A percentile compares a stretch with the other conserved stretches of the same genome.
phyloP scores from a whole-genome alignment of 2,888 invertebrate genomes.

The Xylota segnis region DNA sequence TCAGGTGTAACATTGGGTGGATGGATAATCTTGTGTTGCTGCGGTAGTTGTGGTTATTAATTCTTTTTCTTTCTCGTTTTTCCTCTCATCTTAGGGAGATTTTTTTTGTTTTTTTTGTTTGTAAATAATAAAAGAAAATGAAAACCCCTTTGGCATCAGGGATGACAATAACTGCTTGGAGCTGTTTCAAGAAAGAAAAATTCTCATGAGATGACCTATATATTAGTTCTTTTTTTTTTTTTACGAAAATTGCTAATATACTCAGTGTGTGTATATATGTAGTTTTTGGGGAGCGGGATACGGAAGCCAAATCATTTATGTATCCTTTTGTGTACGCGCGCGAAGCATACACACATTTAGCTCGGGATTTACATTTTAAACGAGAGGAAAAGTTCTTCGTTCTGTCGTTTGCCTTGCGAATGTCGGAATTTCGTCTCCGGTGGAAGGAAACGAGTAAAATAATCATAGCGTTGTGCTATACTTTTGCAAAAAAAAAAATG shows the following conservation, averaged over 20 bases:
- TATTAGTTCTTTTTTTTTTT: background rate
- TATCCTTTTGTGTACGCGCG: conserved; percentile 13
- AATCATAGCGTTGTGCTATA: background rate
- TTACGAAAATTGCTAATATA: conserved; percentile 3
- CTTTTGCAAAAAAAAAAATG: background rate
- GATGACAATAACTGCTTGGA: background rate
- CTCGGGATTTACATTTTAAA: conserved; percentile 14
- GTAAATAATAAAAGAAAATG: background rate
- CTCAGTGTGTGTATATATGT: background rate
- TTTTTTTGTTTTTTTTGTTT: too few relatives aligned
- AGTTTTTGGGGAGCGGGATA: background rate
- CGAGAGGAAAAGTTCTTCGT: conserved; percentile 24
- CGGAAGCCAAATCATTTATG: conserved; percentile 21
- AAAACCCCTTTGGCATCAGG: conserved; percentile 4
- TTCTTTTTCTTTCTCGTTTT: conserved; percentile 7
- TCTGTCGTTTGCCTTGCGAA: conserved; percentile 1
- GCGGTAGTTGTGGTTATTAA: conserved; percentile 47
- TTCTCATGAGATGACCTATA: conserved; percentile 7
- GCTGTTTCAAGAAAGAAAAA: background rate
- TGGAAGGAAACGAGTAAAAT: conserved; percentile 19
- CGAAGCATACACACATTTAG: background rate
- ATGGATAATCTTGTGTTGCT: conserved; percentile 13
- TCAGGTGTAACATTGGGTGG: conserved; percentile 24
- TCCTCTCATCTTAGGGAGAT: background rate
- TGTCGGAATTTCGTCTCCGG: conserved; percentile 10